Evolutionary conservation across 1,140 invertebrate species (phyloP).

Genomic region (Listronotus oregonensis): DNA sequence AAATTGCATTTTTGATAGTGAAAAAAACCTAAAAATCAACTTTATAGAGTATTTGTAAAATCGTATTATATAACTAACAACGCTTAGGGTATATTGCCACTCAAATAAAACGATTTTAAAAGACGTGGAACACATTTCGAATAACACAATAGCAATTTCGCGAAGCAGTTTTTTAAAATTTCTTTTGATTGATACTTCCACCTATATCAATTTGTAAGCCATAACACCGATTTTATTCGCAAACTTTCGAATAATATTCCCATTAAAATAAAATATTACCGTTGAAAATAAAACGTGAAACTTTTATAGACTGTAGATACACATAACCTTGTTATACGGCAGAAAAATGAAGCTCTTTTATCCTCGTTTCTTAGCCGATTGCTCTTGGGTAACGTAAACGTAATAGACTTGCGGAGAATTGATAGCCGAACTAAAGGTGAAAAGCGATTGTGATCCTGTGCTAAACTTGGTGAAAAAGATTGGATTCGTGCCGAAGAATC

Average conservation of each 20-base stretch:
- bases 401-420: slow-evolving; percentile 52
- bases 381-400: slow-evolving; percentile 46
- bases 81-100: too few species aligned
- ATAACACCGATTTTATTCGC: slow-evolving; percentile 35
- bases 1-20: too few species aligned
- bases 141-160: background rate
- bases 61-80: too few species aligned
- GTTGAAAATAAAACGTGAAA: slow-evolving; percentile 39
- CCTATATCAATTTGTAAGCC: slow-evolving; percentile 39
- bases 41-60: too few species aligned
- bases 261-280: slow-evolving; percentile 39
- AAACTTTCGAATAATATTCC: slow-evolving; percentile 36
- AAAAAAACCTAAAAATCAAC: too few species aligned
- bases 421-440: slow-evolving; percentile 52
- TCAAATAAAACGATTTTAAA: too few species aligned
- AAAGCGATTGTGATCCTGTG: slow-evolving; percentile 49
- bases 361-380: slow-evolving; percentile 48
- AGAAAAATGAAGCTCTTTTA: slow-evolving; percentile 52
- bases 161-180: slow-evolving; percentile 5
- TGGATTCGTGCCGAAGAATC: slow-evolving; percentile 47
- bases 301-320: slow-evolving; percentile 44
- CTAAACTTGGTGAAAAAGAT: slow-evolving; percentile 49
- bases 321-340: slow-evolving; percentile 48
- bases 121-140: too few species aligned
- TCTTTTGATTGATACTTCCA: slow-evolving; percentile 34